Evolutionary conservation across 2,797 vertebrate species (phyloP).

Genomic region (Sebastes flavidus): DNA sequence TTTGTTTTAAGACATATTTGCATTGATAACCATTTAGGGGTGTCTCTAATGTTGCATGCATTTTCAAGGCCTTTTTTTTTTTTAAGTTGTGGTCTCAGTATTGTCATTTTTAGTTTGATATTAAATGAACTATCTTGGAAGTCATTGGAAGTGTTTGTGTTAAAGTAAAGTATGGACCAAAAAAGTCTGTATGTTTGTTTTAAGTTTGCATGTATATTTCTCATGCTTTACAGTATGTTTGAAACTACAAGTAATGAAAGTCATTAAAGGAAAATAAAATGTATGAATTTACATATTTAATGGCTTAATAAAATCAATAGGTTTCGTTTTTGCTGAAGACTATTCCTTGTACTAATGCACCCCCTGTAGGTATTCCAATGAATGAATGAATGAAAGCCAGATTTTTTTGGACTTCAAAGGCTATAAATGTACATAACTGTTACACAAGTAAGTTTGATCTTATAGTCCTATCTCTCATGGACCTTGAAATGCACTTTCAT

Average conservation of each 20-base stretch:
- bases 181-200: neutral
- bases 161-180: neutral
- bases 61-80: neutral
- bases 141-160: neutral
- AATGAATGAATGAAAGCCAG: too few relatives aligned
- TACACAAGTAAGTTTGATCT: too few relatives aligned
- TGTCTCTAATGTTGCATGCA: neutral
- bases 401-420: too few relatives aligned
- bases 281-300: neutral
- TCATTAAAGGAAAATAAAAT: neutral
- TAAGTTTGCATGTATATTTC: neutral
- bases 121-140: conserved; percentile 4
- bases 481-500: too few relatives aligned
- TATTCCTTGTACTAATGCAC: neutral
- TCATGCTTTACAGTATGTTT: neutral
- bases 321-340: neutral
- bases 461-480: too few relatives aligned
- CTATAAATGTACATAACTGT: too few relatives aligned
- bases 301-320: neutral
- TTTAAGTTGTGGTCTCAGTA: neutral
- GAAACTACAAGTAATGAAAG: neutral
- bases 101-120: neutral
- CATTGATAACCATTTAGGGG: too few relatives aligned
- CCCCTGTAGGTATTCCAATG: neutral
- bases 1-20: too few relatives aligned